phyloP scores from a whole-genome alignment of 2,113 vertebrate species.

The Amblyornis subalaris region DNA sequence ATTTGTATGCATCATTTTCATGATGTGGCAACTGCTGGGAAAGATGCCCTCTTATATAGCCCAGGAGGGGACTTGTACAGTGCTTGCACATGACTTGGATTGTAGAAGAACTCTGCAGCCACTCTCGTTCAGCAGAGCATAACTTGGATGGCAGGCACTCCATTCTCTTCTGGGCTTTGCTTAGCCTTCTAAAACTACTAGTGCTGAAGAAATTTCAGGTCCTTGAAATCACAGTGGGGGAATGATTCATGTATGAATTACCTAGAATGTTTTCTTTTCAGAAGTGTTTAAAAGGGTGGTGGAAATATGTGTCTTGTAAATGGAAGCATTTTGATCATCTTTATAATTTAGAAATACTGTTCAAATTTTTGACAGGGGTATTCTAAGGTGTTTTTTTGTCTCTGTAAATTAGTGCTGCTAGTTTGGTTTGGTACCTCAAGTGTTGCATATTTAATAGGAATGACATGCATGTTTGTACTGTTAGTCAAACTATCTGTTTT shows the following conservation, averaged over 20 bases:
- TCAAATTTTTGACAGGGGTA: not conserved
- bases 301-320: not conserved
- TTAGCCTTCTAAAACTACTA: not conserved
- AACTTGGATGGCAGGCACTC: constrained; percentile 3
- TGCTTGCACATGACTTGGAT: constrained; percentile 71
- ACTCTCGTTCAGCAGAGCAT: not conserved
- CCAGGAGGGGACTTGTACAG: constrained; percentile 61
- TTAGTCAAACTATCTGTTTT: not conserved
- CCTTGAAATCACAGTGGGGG: not conserved
- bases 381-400: not conserved
- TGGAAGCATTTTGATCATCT: not conserved
- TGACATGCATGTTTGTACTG: not conserved
- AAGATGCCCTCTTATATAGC: constrained; percentile 62
- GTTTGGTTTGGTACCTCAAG: not conserved
- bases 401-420: not conserved
- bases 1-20: constrained; percentile 68
- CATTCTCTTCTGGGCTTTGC: constrained; percentile 9
- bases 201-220: not conserved
- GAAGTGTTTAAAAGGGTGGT: not conserved
- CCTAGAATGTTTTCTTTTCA: not conserved
- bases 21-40: constrained; percentile 77
- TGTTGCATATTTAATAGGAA: constrained; percentile 11
- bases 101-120: not conserved
- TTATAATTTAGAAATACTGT: not conserved
- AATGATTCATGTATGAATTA: not conserved